A percentile compares a stretch with the other conserved stretches of the same genome.
Conservation (phyloP, 1,140 invertebrate genomes). For the Drosophila teissieri region DNA sequence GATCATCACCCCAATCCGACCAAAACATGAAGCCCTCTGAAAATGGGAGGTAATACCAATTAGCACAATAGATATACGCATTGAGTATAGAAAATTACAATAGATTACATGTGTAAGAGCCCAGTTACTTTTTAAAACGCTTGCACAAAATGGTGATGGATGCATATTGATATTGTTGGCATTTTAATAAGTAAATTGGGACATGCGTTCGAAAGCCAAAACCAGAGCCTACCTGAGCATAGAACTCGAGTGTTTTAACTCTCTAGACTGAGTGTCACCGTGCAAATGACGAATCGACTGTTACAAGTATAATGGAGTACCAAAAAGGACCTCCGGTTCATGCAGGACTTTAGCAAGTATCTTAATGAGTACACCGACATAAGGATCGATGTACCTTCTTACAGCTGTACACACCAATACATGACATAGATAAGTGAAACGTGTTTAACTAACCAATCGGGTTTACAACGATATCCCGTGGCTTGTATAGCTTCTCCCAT, state of each 20-base stretch:
- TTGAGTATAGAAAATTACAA: no score
- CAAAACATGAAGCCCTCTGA: conserved; percentile 92
- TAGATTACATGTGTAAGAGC: no score
- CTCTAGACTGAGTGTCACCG: neutral
- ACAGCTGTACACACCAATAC: neutral
- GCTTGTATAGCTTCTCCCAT: conserved; percentile 92
- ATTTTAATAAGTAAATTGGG: neutral
- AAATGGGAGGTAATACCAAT: neutral
- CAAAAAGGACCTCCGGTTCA: neutral
- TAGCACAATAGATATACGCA: neutral
- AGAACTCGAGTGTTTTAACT: neutral
- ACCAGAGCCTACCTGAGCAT: neutral
- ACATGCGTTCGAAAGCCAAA: neutral
- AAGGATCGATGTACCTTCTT: neutral
- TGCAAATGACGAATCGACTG: neutral
- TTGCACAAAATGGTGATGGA: no score
- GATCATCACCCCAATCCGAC: conserved; percentile 94
- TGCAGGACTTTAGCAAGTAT: neutral
- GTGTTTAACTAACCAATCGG: conserved; percentile 86
- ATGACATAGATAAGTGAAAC: neutral
- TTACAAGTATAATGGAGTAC: neutral
- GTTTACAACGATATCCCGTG: conserved; percentile 93
- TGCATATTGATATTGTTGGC: no score
- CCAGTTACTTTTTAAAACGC: no score
- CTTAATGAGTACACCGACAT: neutral